Evolutionary conservation across 2,888 invertebrate genomes (phyloP), one percentile per base, ranked within the genome.

Genomic region (Lasioglossum leucozonium): DNA sequence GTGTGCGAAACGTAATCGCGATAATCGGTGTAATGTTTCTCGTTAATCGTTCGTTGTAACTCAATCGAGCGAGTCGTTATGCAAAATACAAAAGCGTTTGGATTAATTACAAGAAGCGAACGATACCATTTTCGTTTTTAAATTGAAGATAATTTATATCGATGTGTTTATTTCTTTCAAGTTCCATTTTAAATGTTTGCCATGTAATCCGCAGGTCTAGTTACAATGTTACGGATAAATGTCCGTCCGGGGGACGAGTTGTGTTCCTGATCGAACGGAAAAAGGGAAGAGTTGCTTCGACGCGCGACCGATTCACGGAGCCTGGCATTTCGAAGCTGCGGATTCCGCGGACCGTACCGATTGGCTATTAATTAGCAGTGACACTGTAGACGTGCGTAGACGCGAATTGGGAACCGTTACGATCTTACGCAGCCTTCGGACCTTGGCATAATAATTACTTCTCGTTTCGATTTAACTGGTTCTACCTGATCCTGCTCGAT

Each of bases 11-110:
- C 79, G 69, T 89, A 89, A 87, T 89, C 79, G 67, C 76, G 82
- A 77, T 86, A 89, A 88, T 82, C 77, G 81, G 78, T 77, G 87
- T 76, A 84, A 77, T 72, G 44, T 84, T 79, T 74, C 79, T 80
- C 69, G 79, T 82, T 84, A 89, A 89, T 89, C 85, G 79, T 65
- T 40, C 83, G 85, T 86, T 86, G 77, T 86, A 88, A 82, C 85
- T 89, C 83, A 85, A 89, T 89, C 88, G 81, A 22, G 26, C 44
- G 42, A 40, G 74, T 71, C 40, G 47, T 86, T 84, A 82, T 82
- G 82, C 72, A 79, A 74, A 74, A 26, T 22, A 51, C 22, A 51
- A n/a, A 51, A n/a, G 3, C 34, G 51, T 18, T n/a, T 6, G 0
- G 22, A 51, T 51, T 10, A n/a, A 51, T 51, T 10, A n/a, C 22